Percentiles rank a stretch among this genome's conserved stretches.
Conservation (phyloP, 2,888 invertebrate genomes). For the Cantharis lateralis region DNA sequence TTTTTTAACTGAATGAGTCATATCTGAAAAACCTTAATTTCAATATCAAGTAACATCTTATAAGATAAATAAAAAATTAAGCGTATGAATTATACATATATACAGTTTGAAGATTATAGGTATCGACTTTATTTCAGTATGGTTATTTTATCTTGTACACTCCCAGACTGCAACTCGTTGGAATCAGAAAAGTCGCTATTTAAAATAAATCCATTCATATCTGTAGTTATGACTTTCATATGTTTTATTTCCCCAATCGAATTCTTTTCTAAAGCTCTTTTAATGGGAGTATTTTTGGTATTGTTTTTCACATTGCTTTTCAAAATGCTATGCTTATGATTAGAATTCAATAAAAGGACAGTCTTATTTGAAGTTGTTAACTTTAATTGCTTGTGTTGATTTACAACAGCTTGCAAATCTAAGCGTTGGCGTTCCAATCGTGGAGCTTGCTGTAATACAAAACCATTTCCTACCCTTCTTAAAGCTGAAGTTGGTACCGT, state of each 20-base stretch:
- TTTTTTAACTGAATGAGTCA: not conserved
- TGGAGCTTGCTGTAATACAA: slow-evolving; percentile 57
- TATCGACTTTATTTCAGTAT: slow-evolving; percentile 44
- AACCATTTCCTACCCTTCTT: slow-evolving; percentile 62
- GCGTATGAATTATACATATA: not conserved
- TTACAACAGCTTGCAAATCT: slow-evolving; percentile 49
- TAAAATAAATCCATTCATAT: slow-evolving; percentile 48
- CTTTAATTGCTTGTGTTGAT: slow-evolving; percentile 39
- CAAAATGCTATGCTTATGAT: slow-evolving; percentile 26
- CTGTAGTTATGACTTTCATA: slow-evolving; percentile 41
- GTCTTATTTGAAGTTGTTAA: slow-evolving; percentile 39
- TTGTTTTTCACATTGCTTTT: slow-evolving; percentile 43
- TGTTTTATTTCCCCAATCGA: slow-evolving; percentile 47
- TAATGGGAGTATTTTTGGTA: slow-evolving; percentile 39
- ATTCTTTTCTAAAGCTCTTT: slow-evolving; percentile 44
- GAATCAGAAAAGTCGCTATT: slow-evolving; percentile 48
- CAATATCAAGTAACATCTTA: not conserved
- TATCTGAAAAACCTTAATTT: not conserved
- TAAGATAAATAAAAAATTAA: not conserved
- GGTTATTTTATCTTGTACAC: slow-evolving; percentile 46
- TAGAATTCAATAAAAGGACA: slow-evolving; percentile 36
- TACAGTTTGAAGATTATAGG: not conserved
- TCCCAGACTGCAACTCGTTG: slow-evolving; percentile 41
- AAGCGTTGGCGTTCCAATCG: slow-evolving; percentile 49
- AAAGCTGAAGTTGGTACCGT: slow-evolving; percentile 63